Evolutionary conservation across 2,113 vertebrate genomes (phyloP).

Genomic region (Phrynosoma blainvillii): DNA sequence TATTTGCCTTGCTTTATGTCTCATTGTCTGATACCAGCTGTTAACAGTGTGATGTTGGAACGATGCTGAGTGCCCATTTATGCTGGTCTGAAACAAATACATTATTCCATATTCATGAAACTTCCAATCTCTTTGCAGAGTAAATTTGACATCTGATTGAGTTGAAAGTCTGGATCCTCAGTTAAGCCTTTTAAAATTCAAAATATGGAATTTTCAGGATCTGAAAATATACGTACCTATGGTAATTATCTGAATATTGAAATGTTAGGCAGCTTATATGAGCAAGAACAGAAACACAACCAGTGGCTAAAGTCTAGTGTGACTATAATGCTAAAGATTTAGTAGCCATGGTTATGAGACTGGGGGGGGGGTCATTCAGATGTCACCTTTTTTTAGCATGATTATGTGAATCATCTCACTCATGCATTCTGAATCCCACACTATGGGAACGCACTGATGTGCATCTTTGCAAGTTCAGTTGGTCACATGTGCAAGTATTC

Average conservation of each 20-base stretch:
- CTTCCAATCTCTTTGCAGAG: slow-evolving; percentile 9
- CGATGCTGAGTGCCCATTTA: neutral
- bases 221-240: neutral
- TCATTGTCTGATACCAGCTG: neutral
- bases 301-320: neutral
- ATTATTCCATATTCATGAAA: slow-evolving; percentile 6
- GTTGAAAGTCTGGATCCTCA: neutral
- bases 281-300: neutral
- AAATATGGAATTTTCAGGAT: neutral
- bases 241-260: neutral
- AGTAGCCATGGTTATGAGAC: neutral
- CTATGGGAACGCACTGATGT: too few relatives aligned
- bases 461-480: too few relatives aligned
- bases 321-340: neutral
- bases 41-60: neutral
- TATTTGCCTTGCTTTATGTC: rapidly evolving
- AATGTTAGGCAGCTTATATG: neutral
- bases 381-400: too few relatives aligned
- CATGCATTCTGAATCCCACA: too few relatives aligned
- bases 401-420: too few relatives aligned
- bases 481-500: too few relatives aligned
- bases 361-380: neutral
- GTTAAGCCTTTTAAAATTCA: neutral
- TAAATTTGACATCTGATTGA: neutral
- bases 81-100: slow-evolving; percentile 1